Evolutionary conservation across 2,113 vertebrate species (phyloP).

Genomic region (Bucco capensis): DNA sequence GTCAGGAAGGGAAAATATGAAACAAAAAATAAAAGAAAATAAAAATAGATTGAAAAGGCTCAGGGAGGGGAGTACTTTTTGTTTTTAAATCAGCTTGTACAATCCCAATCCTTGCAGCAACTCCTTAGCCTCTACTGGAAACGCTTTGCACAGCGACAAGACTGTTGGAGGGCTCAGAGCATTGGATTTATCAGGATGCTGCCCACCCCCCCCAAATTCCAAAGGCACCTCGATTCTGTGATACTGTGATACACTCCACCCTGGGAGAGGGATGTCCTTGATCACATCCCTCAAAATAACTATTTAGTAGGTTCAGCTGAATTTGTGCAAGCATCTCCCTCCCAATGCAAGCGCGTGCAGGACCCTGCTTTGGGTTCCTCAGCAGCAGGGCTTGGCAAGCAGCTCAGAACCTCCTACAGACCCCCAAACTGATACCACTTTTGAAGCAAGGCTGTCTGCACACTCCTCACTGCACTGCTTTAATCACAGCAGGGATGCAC

Average conservation of each 20-base stretch:
- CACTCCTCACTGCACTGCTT: background rate
- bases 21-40: background rate
- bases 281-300: background rate
- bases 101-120: accelerated
- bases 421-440: background rate
- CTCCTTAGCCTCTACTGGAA: background rate
- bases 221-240: accelerated
- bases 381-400: background rate
- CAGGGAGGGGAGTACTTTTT: background rate
- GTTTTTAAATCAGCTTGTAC: background rate
- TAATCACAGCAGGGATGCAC: accelerated
- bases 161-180: background rate
- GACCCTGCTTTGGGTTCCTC: background rate
- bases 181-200: accelerated
- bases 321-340: background rate
- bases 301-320: background rate
- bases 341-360: accelerated
- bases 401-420: accelerated
- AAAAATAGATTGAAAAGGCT: background rate
- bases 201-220: too few species aligned
- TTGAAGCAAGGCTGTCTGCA: background rate
- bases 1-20: background rate
- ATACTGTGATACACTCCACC: too few species aligned
- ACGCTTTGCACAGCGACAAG: accelerated
- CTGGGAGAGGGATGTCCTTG: background rate